Evolutionary conservation across 2,113 vertebrate genomes (phyloP).

Genomic region (Neolamprologus fasciatus): DNA sequence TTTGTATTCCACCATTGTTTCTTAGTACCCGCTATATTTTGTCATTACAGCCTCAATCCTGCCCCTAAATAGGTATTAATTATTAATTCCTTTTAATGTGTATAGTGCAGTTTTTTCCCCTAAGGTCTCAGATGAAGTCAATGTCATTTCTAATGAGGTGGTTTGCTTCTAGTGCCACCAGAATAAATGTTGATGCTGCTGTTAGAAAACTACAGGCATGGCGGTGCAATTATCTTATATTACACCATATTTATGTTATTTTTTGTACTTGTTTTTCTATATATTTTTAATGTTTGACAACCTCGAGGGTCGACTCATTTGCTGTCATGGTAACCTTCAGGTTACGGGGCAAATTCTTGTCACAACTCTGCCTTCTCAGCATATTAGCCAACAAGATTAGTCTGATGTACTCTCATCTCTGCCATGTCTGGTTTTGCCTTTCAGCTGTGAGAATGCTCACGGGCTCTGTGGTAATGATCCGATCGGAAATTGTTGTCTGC

Average conservation of each 20-base stretch:
- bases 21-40: neutral
- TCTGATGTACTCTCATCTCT: neutral
- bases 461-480: neutral
- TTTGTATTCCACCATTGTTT: neutral
- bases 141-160: neutral
- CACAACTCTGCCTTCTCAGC: neutral
- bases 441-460: neutral
- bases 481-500: neutral
- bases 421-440: neutral
- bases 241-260: neutral
- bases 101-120: neutral
- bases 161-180: neutral
- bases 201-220: accelerated
- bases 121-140: neutral
- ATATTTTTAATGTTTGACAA: neutral
- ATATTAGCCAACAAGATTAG: neutral
- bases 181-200: neutral
- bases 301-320: neutral
- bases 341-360: neutral
- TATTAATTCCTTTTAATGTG: neutral
- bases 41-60: neutral
- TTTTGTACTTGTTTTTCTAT: neutral
- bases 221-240: neutral
- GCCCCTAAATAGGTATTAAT: neutral
- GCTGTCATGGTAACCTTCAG: neutral